A percentile compares a stretch with the other conserved stretches of the same genome.
These are phyloP conservation scores for Azorinus chamasolen DNA, from an alignment of 2,888 invertebrate species.

Conservation along the genomic window DNA sequence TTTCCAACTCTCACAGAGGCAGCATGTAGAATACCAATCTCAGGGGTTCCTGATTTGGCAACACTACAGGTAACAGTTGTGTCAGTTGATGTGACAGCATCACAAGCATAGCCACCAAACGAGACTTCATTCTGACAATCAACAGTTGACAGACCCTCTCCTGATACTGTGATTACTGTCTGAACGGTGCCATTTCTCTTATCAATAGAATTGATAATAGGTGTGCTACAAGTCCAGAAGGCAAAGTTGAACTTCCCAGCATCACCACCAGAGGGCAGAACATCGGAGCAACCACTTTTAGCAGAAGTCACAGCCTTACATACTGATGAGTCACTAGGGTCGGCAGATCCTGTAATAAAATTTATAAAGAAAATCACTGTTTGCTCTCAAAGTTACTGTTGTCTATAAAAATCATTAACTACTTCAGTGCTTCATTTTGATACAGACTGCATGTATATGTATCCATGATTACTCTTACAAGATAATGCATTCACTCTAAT, in stretches of 20 bases:
- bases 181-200: constrained; percentile 63
- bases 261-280: constrained; percentile 44
- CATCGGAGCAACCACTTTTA: constrained; percentile 59
- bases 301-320: constrained; percentile 55
- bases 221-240: constrained; percentile 68
- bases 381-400: too few relatives aligned
- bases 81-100: constrained; percentile 32
- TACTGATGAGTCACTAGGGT: constrained; percentile 47
- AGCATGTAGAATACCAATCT: constrained; percentile 57
- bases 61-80: constrained; percentile 47
- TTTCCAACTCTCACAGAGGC: constrained; percentile 58
- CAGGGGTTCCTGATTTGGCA: constrained; percentile 44
- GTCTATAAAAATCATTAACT: too few relatives aligned
- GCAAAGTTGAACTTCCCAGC: constrained; percentile 66
- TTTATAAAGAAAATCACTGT: neutral
- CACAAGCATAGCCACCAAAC: constrained; percentile 57
- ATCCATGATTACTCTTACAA: too few relatives aligned
- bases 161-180: constrained; percentile 61
- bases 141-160: constrained; percentile 67
- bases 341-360: constrained; percentile 51
- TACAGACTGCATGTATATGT: too few relatives aligned
- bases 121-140: constrained; percentile 74
- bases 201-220: constrained; percentile 57
- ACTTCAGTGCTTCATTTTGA: too few relatives aligned
- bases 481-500: too few relatives aligned